Percentiles rank a stretch among this genome's conserved stretches.
Evolutionary conservation across 1,140 invertebrate species (phyloP).

Genomic region (Triops cancriformis): DNA sequence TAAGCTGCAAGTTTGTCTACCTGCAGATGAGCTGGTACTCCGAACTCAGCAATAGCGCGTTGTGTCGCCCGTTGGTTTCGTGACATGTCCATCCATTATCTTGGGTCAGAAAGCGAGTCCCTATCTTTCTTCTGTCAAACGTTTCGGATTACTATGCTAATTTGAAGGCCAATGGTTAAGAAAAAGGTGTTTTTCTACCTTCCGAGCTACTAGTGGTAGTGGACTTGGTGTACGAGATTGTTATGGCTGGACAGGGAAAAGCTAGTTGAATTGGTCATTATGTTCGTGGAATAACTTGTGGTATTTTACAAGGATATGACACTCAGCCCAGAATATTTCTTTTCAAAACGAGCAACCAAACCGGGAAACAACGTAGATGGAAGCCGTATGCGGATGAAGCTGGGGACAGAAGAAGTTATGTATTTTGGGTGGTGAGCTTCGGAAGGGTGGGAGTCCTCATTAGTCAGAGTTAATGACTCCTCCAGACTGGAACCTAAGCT

Average conservation of each 20-base stretch:
- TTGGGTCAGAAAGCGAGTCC: neutral
- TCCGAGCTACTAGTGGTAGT: neutral
- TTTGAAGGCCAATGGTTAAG: neutral
- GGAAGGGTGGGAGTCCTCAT: slow-evolving; percentile 3
- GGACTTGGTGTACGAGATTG: too few species aligned
- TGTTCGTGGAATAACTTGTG: neutral
- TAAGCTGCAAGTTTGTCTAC: neutral
- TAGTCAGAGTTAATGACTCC: slow-evolving; percentile 9
- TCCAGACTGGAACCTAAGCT: neutral
- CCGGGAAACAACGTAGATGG: neutral
- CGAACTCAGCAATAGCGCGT: neutral
- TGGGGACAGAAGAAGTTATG: neutral
- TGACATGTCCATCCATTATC: slow-evolving; percentile 13
- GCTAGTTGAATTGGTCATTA: neutral
- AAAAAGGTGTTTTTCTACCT: neutral
- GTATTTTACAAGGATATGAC: neutral
- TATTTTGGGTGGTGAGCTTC: neutral
- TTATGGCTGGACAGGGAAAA: too few species aligned
- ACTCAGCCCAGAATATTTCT: neutral
- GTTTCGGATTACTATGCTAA: neutral
- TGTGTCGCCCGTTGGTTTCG: neutral
- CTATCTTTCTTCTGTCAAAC: neutral
- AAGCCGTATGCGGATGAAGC: neutral
- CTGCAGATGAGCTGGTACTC: neutral
- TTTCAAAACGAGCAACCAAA: neutral